A percentile compares a stretch with the other conserved stretches of the same genome.
Conservation (phyloP, 2,888 invertebrate species). For the Drosophila eohydei region DNA sequence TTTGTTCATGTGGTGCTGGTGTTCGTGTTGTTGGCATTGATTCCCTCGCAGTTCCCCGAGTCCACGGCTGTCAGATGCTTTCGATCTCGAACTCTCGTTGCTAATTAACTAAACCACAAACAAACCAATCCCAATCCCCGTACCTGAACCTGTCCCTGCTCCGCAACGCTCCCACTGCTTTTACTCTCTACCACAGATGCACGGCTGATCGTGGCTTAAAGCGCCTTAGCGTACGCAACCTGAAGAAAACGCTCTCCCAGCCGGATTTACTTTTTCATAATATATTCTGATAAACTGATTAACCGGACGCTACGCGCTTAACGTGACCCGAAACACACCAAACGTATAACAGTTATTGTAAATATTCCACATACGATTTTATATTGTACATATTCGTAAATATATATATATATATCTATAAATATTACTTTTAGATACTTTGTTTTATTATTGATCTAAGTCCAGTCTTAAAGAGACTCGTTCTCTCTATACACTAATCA, state of each 20-base stretch:
- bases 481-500: too few species aligned
- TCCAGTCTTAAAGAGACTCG: background rate
- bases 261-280: constrained; percentile 81
- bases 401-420: background rate
- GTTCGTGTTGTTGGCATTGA: constrained; percentile 39
- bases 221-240: constrained; percentile 75
- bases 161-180: constrained; percentile 11
- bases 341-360: constrained; percentile 32
- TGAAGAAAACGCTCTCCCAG: constrained; percentile 82
- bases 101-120: constrained; percentile 15
- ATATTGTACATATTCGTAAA: constrained; percentile 26
- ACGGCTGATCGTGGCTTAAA: constrained; percentile 73
- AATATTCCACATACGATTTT: constrained; percentile 28
- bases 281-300: constrained; percentile 73
- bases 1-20: constrained; percentile 49
- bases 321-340: constrained; percentile 14
- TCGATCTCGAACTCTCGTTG: constrained; percentile 11
- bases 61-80: constrained; percentile 11
- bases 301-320: constrained; percentile 14
- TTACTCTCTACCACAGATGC: constrained; percentile 62
- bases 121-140: constrained; percentile 15
- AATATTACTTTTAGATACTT: background rate
- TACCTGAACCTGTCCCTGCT: constrained; percentile 10
- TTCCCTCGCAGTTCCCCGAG: constrained; percentile 16
- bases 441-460: background rate